Evolutionary conservation across 2,888 invertebrate genomes (phyloP), one percentile per base, ranked within the genome.

Genomic region (Ariolimax columbianus): DNA sequence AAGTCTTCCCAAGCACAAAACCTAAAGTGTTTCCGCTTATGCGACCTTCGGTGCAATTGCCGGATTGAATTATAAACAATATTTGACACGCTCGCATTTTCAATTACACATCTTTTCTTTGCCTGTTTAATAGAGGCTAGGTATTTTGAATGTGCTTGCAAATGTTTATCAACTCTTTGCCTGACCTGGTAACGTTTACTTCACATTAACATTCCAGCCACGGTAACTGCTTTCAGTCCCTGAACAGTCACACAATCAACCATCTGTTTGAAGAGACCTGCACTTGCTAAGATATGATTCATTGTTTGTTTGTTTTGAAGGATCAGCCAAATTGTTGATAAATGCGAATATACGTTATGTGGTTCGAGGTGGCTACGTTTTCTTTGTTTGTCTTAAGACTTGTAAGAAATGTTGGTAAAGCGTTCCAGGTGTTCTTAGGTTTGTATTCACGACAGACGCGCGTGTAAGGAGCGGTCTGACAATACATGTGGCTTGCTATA

Each of bases 1-100:
- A 43, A 2, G n/a, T 7, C 30, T 1, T 26, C 2, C 43, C 73
- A 43, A 11, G 43, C 43, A 73, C 6, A 47, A 43, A n/a, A 47
- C 14, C 11, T 73, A 14, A 47, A 73, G 43, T 43, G 73, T 73
- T 73, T 73, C 73, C 73, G 73, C 43, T 43, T n/a, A 1, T 43
- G 40, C 11, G n/a, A 30, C 14, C 73, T 73, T 30, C 73, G n/a
- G 9, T 43, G 43, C n/a, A n/a, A 43, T 43, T 43, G 2, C 43
- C 26, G 38, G 26, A 23, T 14, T 26, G 73, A 73, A n/a, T 43
- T 73, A n/a, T 43, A n/a, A 47, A 38, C 38, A 40, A 73, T 40
- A 70, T n/a, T 36, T 38, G 23, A 7, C 43, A 14, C 43, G 30
- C 17, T 43, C 11, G n/a, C 2, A 43, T 73, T 73, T 47, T n/a